phyloP scores from a whole-genome alignment of 2,888 invertebrate genomes.

The Drosophila neonasuta region DNA sequence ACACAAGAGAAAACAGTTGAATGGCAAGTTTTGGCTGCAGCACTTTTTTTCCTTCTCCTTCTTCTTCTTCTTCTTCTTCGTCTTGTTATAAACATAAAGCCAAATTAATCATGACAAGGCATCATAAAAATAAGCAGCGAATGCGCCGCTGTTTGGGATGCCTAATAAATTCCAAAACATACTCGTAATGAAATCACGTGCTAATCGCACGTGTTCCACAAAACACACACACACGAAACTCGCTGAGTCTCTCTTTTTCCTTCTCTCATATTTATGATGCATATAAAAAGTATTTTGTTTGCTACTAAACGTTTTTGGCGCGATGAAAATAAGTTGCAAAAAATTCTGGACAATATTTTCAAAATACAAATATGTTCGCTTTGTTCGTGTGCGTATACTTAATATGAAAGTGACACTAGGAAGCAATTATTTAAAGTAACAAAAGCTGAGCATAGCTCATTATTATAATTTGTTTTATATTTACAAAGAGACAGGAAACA shows the following conservation, averaged over 20 bases:
- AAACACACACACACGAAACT: background rate
- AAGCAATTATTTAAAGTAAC: too few species aligned
- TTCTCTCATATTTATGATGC: background rate
- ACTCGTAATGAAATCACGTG: constrained; percentile 38
- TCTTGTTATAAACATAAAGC: constrained; percentile 44
- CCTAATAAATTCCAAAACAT: constrained; percentile 26
- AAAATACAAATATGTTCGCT: too few species aligned
- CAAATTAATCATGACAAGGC: constrained; percentile 62
- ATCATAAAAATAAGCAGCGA: constrained; percentile 47
- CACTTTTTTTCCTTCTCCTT: background rate
- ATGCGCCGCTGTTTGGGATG: constrained; percentile 12
- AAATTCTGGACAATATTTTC: too few species aligned
- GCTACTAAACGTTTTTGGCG: too few species aligned
- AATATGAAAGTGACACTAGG: constrained; percentile 7
- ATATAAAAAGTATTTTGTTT: too few species aligned
- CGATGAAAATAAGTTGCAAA: too few species aligned
- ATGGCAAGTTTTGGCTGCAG: constrained; percentile 17
- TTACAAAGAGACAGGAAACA: too few species aligned
- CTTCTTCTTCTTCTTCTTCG: too few species aligned
- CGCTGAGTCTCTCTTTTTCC: too few species aligned
- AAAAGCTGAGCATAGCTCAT: too few species aligned
- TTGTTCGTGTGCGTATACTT: too few species aligned
- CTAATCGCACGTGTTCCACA: constrained; percentile 27
- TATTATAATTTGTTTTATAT: too few species aligned
- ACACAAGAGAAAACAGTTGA: constrained; percentile 36